Conservation (phyloP, 2,888 invertebrate genomes). For the Eupithecia exiguata region DNA sequence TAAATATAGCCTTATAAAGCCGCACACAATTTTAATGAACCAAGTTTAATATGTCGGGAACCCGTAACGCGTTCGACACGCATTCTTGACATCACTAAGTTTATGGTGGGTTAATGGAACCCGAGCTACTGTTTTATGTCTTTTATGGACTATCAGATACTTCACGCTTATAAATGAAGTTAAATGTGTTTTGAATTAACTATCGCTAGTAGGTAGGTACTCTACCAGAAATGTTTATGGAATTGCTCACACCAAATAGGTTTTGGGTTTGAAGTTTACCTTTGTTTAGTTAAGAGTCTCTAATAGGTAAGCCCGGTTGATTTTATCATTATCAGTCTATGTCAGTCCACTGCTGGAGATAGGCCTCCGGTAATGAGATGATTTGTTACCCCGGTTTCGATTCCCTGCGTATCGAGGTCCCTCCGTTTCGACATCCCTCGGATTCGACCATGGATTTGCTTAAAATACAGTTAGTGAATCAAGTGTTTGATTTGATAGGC, state of each 20-base stretch:
- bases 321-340: no score
- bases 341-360: no score
- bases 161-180: conserved; percentile 27
- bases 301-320: no score
- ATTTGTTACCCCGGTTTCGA: no score
- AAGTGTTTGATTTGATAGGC: no score
- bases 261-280: not conserved
- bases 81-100: conserved; percentile 56
- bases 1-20: not conserved
- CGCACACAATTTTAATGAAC: not conserved
- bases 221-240: not conserved
- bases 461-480: no score
- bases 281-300: not conserved
- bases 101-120: conserved; percentile 60
- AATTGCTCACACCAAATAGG: not conserved
- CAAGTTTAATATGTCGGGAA: conserved; percentile 13
- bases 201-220: not conserved
- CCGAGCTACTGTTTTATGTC: conserved; percentile 77
- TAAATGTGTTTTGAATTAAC: conserved; percentile 31
- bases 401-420: no score
- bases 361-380: no score
- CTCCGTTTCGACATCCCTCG: no score
- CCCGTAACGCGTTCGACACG: conserved; percentile 16
- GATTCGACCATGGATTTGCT: no score
- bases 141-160: conserved; percentile 24